Evolutionary conservation across 2,797 vertebrate genomes (phyloP).

Genomic region (Sebastes hubbsi): DNA sequence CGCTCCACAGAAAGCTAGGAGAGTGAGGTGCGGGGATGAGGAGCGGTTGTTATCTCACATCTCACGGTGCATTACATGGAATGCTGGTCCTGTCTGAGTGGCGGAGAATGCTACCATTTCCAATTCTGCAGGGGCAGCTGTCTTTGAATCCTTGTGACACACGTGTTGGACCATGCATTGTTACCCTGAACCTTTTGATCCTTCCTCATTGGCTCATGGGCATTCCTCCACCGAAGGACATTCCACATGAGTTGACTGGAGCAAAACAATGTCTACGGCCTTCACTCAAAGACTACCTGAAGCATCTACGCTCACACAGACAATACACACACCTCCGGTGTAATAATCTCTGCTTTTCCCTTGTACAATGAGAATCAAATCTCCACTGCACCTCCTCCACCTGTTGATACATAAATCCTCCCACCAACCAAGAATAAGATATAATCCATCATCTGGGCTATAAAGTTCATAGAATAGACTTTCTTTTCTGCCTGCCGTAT

Average conservation of each 20-base stretch:
- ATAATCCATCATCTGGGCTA: constrained; percentile 18
- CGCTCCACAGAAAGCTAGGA: constrained; percentile 56
- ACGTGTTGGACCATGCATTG: constrained; percentile 68
- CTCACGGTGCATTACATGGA: constrained; percentile 54
- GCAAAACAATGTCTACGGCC: constrained; percentile 65
- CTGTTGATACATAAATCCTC: constrained; percentile 52
- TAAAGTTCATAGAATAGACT: background rate
- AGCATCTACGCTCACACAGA: constrained; percentile 31
- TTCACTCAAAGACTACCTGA: constrained; percentile 64
- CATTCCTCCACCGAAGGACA: constrained; percentile 66
- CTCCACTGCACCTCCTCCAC: constrained; percentile 37
- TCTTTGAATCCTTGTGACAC: constrained; percentile 62
- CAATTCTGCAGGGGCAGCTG: constrained; percentile 64
- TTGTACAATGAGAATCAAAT: constrained; percentile 29
- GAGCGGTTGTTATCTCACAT: constrained; percentile 56
- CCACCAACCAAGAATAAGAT: constrained; percentile 27
- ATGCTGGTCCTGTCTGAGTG: constrained; percentile 43
- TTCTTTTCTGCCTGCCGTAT: background rate
- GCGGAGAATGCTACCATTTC: constrained; percentile 38
- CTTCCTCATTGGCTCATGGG: constrained; percentile 58
- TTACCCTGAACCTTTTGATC: constrained; percentile 75
- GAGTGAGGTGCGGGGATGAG: constrained; percentile 53
- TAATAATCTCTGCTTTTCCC: background rate
- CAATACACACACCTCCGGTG: constrained; percentile 10
- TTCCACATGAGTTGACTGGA: constrained; percentile 66